Base-by-base conservation (phyloP, 2,888 invertebrate species). In the Yponomeuta sedellus region DNA sequence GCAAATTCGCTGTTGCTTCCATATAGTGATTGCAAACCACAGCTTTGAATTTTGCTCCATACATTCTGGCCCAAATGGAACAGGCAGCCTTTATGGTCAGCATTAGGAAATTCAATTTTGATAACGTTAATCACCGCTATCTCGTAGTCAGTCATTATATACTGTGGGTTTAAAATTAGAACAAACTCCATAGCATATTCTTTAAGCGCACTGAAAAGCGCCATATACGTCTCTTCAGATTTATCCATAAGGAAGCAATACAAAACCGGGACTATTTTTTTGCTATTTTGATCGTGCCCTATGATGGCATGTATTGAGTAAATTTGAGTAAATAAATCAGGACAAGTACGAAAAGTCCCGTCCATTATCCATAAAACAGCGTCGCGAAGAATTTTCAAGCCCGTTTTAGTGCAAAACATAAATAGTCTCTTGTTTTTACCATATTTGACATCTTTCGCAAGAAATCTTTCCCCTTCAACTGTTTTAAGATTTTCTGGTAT, bases 201-300 rank as follows among this genome's bases (percentile, higher is more conserved):
- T 63, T 63, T 63, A 28, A 63, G 39, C 34, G n/a, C 62, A 20
- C 22, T 22, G 34, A 62, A 62, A 62, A 62, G 34, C n/a, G 25
- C n/a, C 62, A 62, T 62, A 22, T 62, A 62, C 34, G 62, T n/a
- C 16, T 22, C 34, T 62, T 62, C 62, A n/a, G 62, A 20, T 62
- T 62, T 62, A 12, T 22, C 25, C 12, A 34, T 22, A 10, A 62
- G 16, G 62, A 62, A 34, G 22, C 62, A 62, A 62, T 62, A 62
- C 34, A 62, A n/a, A 20, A 62, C 25, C 10, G 62, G 62, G 16
- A 62, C 62, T n/a, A 28, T 25, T 34, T 62, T 28, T 62, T 22
- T 62, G 62, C 34, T 59, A 19, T 20, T 22, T 62, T 22, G 25
- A 22, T 62, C 62, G 25, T 28, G 11, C 16, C 62, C 25, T 16